Evolutionary conservation across 2,113 vertebrate species (phyloP), one percentile per base, ranked within the genome.

Genomic region (Bolborhynchus lineola): DNA sequence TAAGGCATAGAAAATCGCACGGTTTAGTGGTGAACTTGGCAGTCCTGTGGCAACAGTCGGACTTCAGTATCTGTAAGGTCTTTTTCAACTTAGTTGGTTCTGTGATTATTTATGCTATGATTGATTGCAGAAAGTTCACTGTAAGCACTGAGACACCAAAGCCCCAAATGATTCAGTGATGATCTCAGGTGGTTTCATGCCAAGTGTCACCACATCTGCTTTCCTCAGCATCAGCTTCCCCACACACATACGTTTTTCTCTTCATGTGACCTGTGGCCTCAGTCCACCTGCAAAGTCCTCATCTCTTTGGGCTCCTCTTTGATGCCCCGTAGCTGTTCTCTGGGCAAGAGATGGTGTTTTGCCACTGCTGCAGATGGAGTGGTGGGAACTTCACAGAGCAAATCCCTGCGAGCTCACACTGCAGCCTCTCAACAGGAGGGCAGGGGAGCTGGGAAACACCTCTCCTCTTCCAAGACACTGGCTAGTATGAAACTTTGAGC

Each of bases 381-480:
- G 13, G 10, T 24, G 13, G n/a, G 44, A 75, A 52, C 46, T 46
- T 13, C 76, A 72, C 4, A 29, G 44, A 47, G 41, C 28, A 46
- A 55, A 9, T n/a, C 49, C 26, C 52, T 52, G 21, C 20, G 15
- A 25, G 44, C 44, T 47, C 1, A 0, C 42, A 11, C 18, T 4
- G 6, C 35, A 65, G 50, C 41, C 35, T 72, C 33, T 19, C 7
- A 7, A 33, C 3, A 1, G 65, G 8, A 33, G 42, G 16, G 14
- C 47, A 65, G 16, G 24, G 33, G 49, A 75, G 17, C 72, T 53
- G 39, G 23, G 26, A 12, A 3, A 0, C 1, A 0, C 20, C 26
- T 53, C 49, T 71, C 20, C 29, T 50, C 25, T 67, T 72, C 50
- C 29, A 68, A 81, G 33, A 18, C 12, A 9, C 33, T 37, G 13